Conservation (phyloP, 53 echinoderm and acorn worm species). For the Antedon mediterranea region DNA sequence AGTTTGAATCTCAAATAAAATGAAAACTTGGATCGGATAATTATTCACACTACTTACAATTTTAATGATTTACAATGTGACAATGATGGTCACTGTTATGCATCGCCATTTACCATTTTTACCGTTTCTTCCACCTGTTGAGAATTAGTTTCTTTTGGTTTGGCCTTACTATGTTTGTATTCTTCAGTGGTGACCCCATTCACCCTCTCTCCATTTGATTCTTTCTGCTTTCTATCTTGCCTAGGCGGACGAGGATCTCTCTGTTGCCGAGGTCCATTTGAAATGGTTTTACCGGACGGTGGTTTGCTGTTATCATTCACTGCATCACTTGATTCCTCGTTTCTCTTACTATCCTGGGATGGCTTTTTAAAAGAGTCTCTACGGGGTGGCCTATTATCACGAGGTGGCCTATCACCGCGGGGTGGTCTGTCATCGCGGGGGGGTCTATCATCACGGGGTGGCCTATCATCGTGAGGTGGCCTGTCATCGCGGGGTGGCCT, state of each 20-base stretch:
- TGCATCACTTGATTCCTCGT: not conserved
- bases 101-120: conserved; percentile 29
- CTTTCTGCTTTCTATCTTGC: conserved; percentile 3
- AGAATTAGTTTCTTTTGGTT: conserved; percentile 4
- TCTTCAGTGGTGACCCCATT: not conserved
- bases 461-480: not conserved
- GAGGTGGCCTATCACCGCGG: not conserved
- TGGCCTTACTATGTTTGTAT: not conserved
- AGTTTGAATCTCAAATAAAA: not conserved
- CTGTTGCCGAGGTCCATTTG: conserved; percentile 17
- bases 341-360: not conserved
- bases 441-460: not conserved
- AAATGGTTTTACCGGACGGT: conserved; percentile 2
- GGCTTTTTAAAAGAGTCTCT: conserved; percentile 1
- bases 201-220: not conserved
- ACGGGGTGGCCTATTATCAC: not conserved
- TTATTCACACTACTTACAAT: not conserved
- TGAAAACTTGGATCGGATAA: not conserved
- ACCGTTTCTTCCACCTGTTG: conserved; percentile 2
- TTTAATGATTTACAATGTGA: not conserved
- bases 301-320: not conserved
- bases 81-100: not conserved
- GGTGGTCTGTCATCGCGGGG: not conserved
- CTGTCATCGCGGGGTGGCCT: not conserved
- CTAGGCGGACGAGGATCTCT: conserved; percentile 15